Percentiles rank a stretch among this genome's conserved stretches.
phyloP scores from a whole-genome alignment of 2,797 vertebrate species.

The Sebastes cheni region DNA sequence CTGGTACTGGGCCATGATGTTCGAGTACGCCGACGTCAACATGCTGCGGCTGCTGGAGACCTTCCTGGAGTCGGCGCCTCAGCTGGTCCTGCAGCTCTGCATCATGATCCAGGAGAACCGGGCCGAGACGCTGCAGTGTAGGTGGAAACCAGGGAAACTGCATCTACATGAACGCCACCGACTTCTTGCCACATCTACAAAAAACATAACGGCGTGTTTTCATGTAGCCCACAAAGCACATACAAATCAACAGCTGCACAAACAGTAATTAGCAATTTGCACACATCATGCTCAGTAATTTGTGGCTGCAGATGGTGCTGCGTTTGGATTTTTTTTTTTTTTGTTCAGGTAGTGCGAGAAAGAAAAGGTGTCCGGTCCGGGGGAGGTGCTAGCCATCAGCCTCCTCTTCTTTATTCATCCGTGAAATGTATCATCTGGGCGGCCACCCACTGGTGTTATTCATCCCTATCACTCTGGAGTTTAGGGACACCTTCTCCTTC shows the following conservation, averaged over 20 bases:
- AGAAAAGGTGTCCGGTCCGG: slow-evolving; percentile 12
- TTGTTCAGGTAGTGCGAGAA: slow-evolving; percentile 29
- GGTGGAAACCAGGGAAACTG: slow-evolving; percentile 63
- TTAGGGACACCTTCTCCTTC: slow-evolving; percentile 38
- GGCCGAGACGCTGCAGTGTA: slow-evolving; percentile 97
- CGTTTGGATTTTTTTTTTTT: slow-evolving; percentile 29
- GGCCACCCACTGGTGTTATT: slow-evolving; percentile 62
- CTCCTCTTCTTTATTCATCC: slow-evolving; percentile 48
- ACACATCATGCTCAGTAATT: slow-evolving; percentile 34
- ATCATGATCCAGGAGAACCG: slow-evolving; percentile 99
- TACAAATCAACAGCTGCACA: slow-evolving; percentile 47
- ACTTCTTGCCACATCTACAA: background rate
- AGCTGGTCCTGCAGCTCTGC: slow-evolving; percentile 99
- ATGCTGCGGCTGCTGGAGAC: slow-evolving; percentile 98
- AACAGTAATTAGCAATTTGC: slow-evolving; percentile 61
- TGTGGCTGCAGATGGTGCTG: slow-evolving; percentile 42
- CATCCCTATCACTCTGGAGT: slow-evolving; percentile 27
- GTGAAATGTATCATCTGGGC: slow-evolving; percentile 46
- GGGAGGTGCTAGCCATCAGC: slow-evolving; percentile 31
- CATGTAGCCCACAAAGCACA: slow-evolving; percentile 8
- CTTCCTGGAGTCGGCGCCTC: slow-evolving; percentile 96
- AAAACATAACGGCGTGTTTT: slow-evolving; percentile 18
- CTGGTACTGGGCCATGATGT: slow-evolving; percentile 99
- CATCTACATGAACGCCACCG: background rate
- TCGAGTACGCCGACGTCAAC: slow-evolving; percentile 98